phyloP scores from a whole-genome alignment of 2,888 invertebrate genomes.

The Cylloceria caligata region DNA sequence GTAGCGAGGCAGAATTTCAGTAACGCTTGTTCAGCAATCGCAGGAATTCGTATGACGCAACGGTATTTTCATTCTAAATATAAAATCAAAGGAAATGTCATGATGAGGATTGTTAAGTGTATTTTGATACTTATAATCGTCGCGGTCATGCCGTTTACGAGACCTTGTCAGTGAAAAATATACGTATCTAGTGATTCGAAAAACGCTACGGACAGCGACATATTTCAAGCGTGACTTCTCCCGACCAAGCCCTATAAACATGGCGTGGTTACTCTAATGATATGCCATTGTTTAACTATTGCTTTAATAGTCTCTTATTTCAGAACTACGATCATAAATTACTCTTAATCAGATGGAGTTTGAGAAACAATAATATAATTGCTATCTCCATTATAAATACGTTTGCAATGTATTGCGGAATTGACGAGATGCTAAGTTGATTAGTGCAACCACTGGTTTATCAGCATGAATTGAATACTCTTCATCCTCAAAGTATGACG shows the following conservation, averaged over 20 bases:
- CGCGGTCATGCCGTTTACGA: constrained; percentile 68
- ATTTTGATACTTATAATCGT: constrained; percentile 73
- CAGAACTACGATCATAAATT: neutral
- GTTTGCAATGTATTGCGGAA: constrained; percentile 18
- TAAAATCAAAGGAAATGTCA: constrained; percentile 75
- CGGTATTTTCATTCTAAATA: constrained; percentile 33
- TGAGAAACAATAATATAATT: neutral
- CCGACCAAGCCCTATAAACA: constrained; percentile 79
- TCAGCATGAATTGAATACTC: constrained; percentile 7
- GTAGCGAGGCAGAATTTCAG: constrained; percentile 22
- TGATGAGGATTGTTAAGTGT: constrained; percentile 76
- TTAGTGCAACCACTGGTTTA: constrained; percentile 16
- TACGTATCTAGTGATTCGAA: constrained; percentile 17
- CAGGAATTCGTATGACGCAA: too few relatives aligned
- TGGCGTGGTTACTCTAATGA: constrained; percentile 72
- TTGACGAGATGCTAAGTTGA: constrained; percentile 5
- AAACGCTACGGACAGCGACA: constrained; percentile 49
- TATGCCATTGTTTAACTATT: constrained; percentile 41
- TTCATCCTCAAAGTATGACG: neutral
- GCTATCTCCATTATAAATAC: neutral
- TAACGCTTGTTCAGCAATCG: too few relatives aligned
- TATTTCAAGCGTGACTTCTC: constrained; percentile 66
- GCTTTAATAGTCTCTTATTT: neutral
- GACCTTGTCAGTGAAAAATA: constrained; percentile 76
- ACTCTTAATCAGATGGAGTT: neutral